Base-by-base conservation (phyloP, 2,113 vertebrate species). In the Pseudois nayaur region DNA sequence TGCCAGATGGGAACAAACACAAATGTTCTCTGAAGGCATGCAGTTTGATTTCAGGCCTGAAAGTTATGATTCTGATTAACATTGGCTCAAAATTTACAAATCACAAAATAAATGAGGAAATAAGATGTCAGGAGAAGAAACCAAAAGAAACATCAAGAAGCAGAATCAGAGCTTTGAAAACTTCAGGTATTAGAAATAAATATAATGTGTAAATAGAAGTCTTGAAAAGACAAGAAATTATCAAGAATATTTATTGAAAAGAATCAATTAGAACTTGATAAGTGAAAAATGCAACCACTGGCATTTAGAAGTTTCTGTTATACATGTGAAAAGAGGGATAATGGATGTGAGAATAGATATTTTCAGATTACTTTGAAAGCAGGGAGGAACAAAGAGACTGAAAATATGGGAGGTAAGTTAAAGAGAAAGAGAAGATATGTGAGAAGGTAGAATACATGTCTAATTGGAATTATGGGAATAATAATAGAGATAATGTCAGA, bases 21-120 rank as follows among this genome's bases (percentile, higher is more conserved):
- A 91, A 25, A 89, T 29, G 71, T 57, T 94, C n/a, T 59, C 59
- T 89, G 43, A 95, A 96, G 85, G 59, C 6, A 54, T n/a, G n/a
- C 2, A 67, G 27, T 17, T 71, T 95, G 60, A 67, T 87, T 94
- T 79, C n/a, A 86, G 79, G 45, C 15, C 92, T 95, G 43, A 85
- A 81, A 76, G 43, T 50, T 89, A 78, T 17, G 48, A 93, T 93
- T 97, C n/a, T 15, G 88, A 31, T 60, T 55, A 90, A 93, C 25
- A 64, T 67, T 64, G 57, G 11, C 5, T 50, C 43, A 67, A 40
- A 96, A 89, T 91, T 87, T 7, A 33, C 78, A 93, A 92, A 87
- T 81, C n/a, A 85, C 21, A 88, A 87, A 95, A 89, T 83, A 87
- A 91, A 88, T 92, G 86, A 93, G n/a, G 50, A 95, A 91, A 87